These are phyloP conservation scores for Tenodera sinensis DNA, from an alignment of 2,888 invertebrate species.

Conservation along the genomic window DNA sequence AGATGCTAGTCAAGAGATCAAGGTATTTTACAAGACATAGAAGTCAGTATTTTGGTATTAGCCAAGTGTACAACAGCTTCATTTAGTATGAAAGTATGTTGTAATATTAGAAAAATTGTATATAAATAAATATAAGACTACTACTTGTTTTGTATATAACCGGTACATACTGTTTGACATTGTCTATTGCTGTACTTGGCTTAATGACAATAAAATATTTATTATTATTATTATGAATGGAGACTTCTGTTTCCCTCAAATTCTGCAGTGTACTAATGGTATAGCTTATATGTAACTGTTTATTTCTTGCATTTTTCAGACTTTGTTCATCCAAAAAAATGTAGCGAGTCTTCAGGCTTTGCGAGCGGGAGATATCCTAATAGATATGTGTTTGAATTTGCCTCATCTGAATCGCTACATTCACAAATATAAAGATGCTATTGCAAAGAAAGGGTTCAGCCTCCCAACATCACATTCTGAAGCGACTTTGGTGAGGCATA, in stretches of 20 bases:
- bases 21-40: conserved; percentile 1
- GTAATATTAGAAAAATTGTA: no score
- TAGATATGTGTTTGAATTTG: conserved; percentile 77
- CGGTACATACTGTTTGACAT: no score
- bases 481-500: conserved; percentile 67
- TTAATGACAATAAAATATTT: no score
- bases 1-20: conserved; percentile 24
- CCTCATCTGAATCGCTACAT: conserved; percentile 63
- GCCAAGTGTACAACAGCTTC: no score
- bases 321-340: conserved; percentile 74
- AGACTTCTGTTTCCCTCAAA: background rate
- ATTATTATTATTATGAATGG: no score
- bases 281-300: background rate
- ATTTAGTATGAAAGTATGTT: no score
- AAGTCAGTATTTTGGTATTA: no score
- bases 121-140: no score
- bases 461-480: conserved; percentile 67
- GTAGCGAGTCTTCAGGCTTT: conserved; percentile 73
- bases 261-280: background rate
- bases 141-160: no score
- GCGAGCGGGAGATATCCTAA: conserved; percentile 74
- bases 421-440: conserved; percentile 58
- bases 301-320: conserved; percentile 50
- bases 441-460: conserved; percentile 62
- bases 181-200: no score